A percentile compares a stretch with the other conserved stretches of the same genome.
Evolutionary conservation across 30 jellyfish, hydroid and myxozoan genomes (phyloP).

Genomic region (Hydractinia echinata): DNA sequence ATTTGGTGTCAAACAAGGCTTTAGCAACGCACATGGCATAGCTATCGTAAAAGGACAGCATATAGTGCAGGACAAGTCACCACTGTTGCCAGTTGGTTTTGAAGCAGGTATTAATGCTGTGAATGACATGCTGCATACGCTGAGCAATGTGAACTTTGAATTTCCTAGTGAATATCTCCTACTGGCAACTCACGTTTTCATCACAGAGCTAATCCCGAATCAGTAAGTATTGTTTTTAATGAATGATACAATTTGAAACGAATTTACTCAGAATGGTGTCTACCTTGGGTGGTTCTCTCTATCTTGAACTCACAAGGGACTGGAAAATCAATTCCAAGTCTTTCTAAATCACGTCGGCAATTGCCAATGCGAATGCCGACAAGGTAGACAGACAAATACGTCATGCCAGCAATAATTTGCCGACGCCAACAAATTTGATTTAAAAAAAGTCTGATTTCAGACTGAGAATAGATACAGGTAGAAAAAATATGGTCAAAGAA

Average conservation of each 20-base stretch:
- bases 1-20: slow-evolving; percentile 70
- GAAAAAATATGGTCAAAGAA: too few relatives aligned
- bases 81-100: slow-evolving; percentile 63
- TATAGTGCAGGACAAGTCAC: slow-evolving; percentile 35
- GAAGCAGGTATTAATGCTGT: slow-evolving; percentile 54
- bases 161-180: slow-evolving; percentile 44
- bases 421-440: slow-evolving; percentile 53
- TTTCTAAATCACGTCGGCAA: too few relatives aligned
- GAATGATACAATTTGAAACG: not conserved
- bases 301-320: not conserved
- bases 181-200: slow-evolving; percentile 38
- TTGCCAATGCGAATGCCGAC: too few relatives aligned
- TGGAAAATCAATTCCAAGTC: not conserved
- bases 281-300: not conserved
- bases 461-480: not conserved
- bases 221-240: slow-evolving; percentile 6
- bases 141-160: slow-evolving; percentile 35
- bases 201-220: slow-evolving; percentile 14
- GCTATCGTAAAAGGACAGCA: slow-evolving; percentile 57
- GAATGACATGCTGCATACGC: slow-evolving; percentile 39
- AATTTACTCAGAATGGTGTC: not conserved
- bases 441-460: not conserved
- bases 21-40: slow-evolving; percentile 62
- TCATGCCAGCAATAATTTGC: slow-evolving; percentile 18
- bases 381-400: too few relatives aligned